A percentile compares a stretch with the other conserved stretches of the same genome.
Evolutionary conservation across 1,140 invertebrate species (phyloP).

Genomic region (Saccostrea echinata): DNA sequence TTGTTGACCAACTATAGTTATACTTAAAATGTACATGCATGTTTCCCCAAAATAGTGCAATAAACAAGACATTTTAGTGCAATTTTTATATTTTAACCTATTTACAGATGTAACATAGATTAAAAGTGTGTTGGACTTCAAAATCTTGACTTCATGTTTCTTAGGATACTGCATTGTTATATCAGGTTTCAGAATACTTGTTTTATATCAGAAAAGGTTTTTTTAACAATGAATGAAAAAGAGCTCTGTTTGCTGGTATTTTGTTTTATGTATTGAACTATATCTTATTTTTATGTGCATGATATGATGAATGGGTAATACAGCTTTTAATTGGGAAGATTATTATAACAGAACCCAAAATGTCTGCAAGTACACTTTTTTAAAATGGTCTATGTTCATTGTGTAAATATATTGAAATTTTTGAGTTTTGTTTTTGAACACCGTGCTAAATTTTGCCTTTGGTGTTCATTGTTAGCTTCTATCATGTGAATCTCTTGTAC

Average conservation of each 20-base stretch:
- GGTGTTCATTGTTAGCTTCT: background rate
- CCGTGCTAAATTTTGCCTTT: background rate
- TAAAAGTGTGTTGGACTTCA: background rate
- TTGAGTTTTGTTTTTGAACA: background rate
- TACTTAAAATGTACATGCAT: background rate
- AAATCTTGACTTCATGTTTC: background rate
- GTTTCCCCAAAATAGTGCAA: background rate
- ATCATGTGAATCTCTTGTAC: background rate
- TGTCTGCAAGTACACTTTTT: background rate
- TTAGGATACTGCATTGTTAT: background rate
- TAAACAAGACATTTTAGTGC: background rate
- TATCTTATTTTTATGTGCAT: background rate
- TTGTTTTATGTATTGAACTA: background rate
- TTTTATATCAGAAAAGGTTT: too few species aligned
- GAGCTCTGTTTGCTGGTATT: too few species aligned
- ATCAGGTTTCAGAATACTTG: background rate
- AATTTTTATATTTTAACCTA: background rate
- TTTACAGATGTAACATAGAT: background rate
- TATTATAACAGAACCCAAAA: background rate
- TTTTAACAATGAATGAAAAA: too few species aligned
- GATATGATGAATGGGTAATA: background rate
- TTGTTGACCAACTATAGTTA: background rate
- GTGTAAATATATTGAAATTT: background rate
- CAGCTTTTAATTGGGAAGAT: background rate
- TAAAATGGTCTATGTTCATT: background rate